Conservation (phyloP, 2,888 invertebrate genomes). For the Drosophila anomalipes region DNA sequence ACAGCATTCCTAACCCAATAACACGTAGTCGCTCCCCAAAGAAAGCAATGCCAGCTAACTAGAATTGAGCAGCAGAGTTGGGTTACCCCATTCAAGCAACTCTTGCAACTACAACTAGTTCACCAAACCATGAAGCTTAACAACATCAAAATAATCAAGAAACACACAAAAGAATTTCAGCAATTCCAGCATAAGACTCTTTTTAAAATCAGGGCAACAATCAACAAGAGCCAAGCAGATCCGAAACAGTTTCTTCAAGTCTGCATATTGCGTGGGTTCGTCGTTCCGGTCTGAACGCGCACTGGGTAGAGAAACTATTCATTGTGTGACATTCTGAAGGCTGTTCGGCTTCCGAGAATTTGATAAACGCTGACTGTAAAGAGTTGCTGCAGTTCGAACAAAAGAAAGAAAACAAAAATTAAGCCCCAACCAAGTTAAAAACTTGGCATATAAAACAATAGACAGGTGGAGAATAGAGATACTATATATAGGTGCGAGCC, state of each 20-base stretch:
- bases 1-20: slow-evolving; percentile 17
- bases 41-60: slow-evolving; percentile 49
- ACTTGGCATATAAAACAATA: slow-evolving; percentile 29
- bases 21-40: slow-evolving; percentile 30
- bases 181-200: slow-evolving; percentile 46
- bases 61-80: slow-evolving; percentile 35
- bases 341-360: slow-evolving; percentile 68
- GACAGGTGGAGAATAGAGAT: slow-evolving; percentile 2
- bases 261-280: slow-evolving; percentile 46
- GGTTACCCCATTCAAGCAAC: slow-evolving; percentile 9
- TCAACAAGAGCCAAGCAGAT: slow-evolving; percentile 35
- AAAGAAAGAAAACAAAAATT: neutral
- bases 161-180: slow-evolving; percentile 52
- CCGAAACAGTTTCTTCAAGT: slow-evolving; percentile 45
- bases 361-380: slow-evolving; percentile 66
- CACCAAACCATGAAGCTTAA: slow-evolving; percentile 56
- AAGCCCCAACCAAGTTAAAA: neutral
- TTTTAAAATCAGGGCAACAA: slow-evolving; percentile 52
- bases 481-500: slow-evolving; percentile 4
- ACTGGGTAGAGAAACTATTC: neutral
- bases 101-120: slow-evolving; percentile 23
- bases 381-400: slow-evolving; percentile 26
- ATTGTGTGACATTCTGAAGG: slow-evolving; percentile 77
- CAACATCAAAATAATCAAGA: slow-evolving; percentile 18
- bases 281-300: slow-evolving; percentile 45